Conservation (phyloP, 2,113 vertebrate genomes). For the Alexandromys fortis region DNA sequence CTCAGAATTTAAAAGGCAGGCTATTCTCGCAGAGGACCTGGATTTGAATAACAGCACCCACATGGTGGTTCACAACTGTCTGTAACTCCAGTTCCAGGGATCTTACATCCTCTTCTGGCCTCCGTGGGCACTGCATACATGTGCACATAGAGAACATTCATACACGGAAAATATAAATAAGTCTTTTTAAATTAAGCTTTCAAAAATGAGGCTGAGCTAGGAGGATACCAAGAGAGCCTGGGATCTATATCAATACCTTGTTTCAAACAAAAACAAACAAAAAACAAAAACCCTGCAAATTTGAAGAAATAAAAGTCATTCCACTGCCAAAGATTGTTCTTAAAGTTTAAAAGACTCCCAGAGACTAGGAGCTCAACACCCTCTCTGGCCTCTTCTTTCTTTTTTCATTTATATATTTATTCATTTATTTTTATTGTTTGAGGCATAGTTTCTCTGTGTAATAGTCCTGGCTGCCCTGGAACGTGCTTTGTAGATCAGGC, state of each 20-base stretch:
- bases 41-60: neutral
- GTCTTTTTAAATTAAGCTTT: neutral
- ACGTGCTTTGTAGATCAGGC: no score
- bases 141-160: neutral
- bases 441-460: no score
- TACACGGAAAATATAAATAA: neutral
- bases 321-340: neutral
- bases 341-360: neutral
- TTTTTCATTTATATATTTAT: no score
- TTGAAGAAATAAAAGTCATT: neutral
- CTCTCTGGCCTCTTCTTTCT: neutral
- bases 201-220: neutral
- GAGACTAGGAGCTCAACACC: neutral
- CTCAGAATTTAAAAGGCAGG: neutral
- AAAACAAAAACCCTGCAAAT: neutral
- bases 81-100: neutral
- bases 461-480: no score
- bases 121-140: neutral
- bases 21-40: neutral
- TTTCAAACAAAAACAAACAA: neutral
- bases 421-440: no score
- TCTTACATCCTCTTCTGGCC: neutral
- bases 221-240: no score
- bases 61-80: neutral
- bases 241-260: neutral